A percentile compares a stretch with the other conserved stretches of the same genome.
Evolutionary conservation across 2,113 vertebrate genomes (phyloP).

Genomic region (Psilopsiagon aymara): DNA sequence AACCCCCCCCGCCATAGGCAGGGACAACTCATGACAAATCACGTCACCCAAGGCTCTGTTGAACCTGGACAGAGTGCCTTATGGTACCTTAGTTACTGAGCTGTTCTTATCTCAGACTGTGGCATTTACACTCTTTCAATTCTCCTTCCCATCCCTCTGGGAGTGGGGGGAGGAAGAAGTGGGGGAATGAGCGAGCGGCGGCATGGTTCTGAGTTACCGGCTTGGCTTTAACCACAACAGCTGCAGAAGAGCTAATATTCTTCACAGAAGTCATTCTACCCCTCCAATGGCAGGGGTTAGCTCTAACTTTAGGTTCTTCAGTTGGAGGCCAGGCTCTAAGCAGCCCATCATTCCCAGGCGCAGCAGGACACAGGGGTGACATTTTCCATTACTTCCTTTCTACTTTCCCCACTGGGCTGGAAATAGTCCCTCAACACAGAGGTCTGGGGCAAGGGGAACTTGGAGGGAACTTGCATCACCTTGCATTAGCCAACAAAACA

Average conservation of each 20-base stretch:
- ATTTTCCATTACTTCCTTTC: not conserved
- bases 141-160: too few species aligned
- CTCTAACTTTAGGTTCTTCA: not conserved
- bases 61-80: too few species aligned
- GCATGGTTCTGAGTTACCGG: too few species aligned
- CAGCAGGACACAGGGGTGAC: not conserved
- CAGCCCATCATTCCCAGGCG: not conserved
- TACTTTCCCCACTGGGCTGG: not conserved
- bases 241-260: not conserved
- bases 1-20: too few species aligned
- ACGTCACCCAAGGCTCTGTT: too few species aligned
- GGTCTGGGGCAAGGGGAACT: not conserved
- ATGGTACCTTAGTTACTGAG: too few species aligned
- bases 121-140: too few species aligned
- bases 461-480: not conserved
- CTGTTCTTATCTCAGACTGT: too few species aligned
- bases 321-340: not conserved
- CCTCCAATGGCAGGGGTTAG: not conserved
- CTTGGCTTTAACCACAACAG: too few species aligned
- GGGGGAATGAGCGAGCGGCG: too few species aligned
- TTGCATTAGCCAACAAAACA: not conserved
- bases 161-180: too few species aligned
- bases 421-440: not conserved
- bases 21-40: too few species aligned
- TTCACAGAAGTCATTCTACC: not conserved